A percentile compares a stretch with the other conserved stretches of the same genome.
phyloP scores from a whole-genome alignment of 2,888 invertebrate species.

The Conchocele bisecta region DNA sequence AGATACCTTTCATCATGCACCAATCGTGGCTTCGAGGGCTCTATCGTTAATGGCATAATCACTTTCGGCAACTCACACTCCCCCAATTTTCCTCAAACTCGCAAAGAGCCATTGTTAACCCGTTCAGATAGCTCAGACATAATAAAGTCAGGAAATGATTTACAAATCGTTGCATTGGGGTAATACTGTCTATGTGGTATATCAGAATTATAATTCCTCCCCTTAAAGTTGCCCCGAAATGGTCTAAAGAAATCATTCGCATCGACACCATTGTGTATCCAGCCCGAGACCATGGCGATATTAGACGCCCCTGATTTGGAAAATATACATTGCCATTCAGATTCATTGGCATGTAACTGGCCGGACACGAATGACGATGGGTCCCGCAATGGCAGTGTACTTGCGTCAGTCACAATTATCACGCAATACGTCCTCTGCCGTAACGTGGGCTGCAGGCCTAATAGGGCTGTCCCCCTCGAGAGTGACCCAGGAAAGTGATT shows the following conservation, averaged over 20 bases:
- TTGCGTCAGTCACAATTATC: neutral
- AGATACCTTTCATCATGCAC: slow-evolving; percentile 40
- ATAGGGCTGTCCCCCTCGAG: slow-evolving; percentile 5
- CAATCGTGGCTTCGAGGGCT: slow-evolving; percentile 31
- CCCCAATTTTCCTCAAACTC: slow-evolving; percentile 10
- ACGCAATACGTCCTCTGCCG: slow-evolving; percentile 1
- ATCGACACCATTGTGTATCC: slow-evolving; percentile 22
- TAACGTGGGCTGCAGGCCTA: neutral
- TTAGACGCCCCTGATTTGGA: neutral
- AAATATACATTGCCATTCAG: neutral
- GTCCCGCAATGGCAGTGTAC: slow-evolving; percentile 22
- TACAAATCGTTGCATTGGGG: slow-evolving; percentile 10
- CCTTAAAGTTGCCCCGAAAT: slow-evolving; percentile 35
- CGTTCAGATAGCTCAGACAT: slow-evolving; percentile 5
- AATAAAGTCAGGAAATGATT: slow-evolving; percentile 22
- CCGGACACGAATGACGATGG: slow-evolving; percentile 26
- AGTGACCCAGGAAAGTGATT: no score
- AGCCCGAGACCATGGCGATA: neutral
- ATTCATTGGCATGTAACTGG: slow-evolving; percentile 5
- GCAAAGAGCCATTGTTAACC: slow-evolving; percentile 18
- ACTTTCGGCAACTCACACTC: slow-evolving; percentile 14
- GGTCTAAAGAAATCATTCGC: slow-evolving; percentile 3
- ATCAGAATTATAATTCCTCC: slow-evolving; percentile 13
- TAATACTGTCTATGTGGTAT: slow-evolving; percentile 24
- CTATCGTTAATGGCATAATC: slow-evolving; percentile 31